Evolutionary conservation across 2,888 invertebrate genomes (phyloP).

Genomic region (Leptopilina myrica): DNA sequence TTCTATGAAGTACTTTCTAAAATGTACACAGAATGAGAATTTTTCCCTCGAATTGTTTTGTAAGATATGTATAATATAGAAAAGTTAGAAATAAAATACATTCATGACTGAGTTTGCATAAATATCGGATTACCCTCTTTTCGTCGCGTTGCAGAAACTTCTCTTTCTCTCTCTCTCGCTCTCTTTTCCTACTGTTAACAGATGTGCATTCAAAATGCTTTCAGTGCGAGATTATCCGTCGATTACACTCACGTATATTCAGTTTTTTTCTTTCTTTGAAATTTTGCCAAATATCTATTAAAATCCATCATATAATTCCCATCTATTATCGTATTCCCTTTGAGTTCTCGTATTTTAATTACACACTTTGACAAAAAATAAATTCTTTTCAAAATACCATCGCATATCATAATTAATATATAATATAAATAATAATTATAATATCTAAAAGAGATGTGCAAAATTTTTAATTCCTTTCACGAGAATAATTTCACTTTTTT

Average conservation of each 20-base stretch:
- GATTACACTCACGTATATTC: not conserved
- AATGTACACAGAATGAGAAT: too few relatives aligned
- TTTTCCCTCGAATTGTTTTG: not conserved
- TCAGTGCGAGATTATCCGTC: not conserved
- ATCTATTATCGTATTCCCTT: too few relatives aligned
- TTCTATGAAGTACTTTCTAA: not conserved
- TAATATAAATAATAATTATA: too few relatives aligned
- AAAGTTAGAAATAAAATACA: slow-evolving; percentile 30
- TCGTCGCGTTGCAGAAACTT: not conserved
- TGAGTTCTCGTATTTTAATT: too few relatives aligned
- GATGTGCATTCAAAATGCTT: slow-evolving; percentile 15
- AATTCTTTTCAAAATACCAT: too few relatives aligned
- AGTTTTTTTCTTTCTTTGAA: slow-evolving; percentile 1
- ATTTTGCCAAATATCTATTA: not conserved
- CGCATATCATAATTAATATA: too few relatives aligned
- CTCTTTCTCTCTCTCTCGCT: too few relatives aligned
- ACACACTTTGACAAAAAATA: too few relatives aligned
- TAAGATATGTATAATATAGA: not conserved
- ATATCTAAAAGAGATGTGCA: too few relatives aligned
- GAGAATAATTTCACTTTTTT: too few relatives aligned
- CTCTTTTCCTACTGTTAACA: not conserved
- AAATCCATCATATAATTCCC: not conserved
- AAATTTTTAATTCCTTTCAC: too few relatives aligned
- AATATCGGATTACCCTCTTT: slow-evolving; percentile 22
- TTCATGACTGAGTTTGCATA: slow-evolving; percentile 15